A percentile compares a stretch with the other conserved stretches of the same genome.
Evolutionary conservation across 2,113 vertebrate species (phyloP).

Genomic region (Mobula hypostoma): DNA sequence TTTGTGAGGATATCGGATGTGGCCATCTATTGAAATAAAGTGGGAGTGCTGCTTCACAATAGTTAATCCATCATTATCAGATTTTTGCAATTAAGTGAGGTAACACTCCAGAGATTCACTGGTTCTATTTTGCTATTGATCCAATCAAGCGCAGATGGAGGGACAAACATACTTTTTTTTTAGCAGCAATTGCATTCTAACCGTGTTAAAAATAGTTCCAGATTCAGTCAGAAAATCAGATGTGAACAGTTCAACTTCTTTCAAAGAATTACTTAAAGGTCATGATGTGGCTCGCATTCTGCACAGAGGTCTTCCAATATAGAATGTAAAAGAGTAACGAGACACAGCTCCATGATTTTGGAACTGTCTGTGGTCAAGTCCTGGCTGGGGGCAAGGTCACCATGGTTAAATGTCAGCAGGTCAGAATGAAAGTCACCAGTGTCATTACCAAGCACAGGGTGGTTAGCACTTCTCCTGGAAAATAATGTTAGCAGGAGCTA

Average conservation of each 20-base stretch:
- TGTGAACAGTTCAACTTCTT: background rate
- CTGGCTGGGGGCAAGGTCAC: background rate
- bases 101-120: background rate
- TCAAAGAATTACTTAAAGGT: background rate
- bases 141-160: background rate
- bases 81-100: background rate
- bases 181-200: background rate
- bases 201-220: background rate
- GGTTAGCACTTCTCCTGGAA: background rate
- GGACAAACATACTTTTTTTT: background rate
- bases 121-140: background rate
- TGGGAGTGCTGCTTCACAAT: background rate
- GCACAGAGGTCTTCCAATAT: background rate
- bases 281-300: background rate
- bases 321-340: background rate
- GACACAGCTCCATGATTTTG: background rate
- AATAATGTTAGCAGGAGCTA: background rate
- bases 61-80: conserved; percentile 10
- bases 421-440: background rate
- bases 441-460: background rate
- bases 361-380: background rate
- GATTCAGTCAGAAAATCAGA: background rate
- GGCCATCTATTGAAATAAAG: background rate
- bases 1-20: background rate
- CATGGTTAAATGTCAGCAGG: background rate